Evolutionary conservation across 2,888 invertebrate species (phyloP).

Genomic region (Physocephala rufipes): DNA sequence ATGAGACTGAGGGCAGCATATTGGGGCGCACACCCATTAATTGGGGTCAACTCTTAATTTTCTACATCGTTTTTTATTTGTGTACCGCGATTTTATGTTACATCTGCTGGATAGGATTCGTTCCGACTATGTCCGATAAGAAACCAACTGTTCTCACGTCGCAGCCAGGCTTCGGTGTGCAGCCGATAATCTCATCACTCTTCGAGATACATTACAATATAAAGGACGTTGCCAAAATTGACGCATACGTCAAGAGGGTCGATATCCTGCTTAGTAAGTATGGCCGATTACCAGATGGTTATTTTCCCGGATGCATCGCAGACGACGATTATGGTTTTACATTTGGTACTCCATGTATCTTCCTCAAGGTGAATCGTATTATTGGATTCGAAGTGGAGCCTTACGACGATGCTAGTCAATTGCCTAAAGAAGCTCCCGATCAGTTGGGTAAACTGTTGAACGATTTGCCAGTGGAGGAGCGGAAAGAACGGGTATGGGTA

Average conservation of each 20-base stretch:
- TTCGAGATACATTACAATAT: neutral
- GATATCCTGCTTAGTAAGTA: conserved; percentile 19
- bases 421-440: conserved; percentile 71
- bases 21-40: neutral
- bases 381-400: conserved; percentile 76
- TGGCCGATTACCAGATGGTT: neutral
- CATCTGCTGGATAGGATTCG: conserved; percentile 23
- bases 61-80: conserved; percentile 28
- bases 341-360: conserved; percentile 77
- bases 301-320: conserved; percentile 67
- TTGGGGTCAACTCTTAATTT: conserved; percentile 11
- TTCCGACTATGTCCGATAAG: neutral
- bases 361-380: conserved; percentile 82
- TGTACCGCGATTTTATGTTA: neutral
- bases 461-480: conserved; percentile 33
- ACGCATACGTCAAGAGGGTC: neutral
- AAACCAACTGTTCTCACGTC: neutral
- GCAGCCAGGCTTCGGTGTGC: conserved; percentile 33
- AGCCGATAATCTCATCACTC: neutral
- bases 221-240: neutral
- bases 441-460: conserved; percentile 67
- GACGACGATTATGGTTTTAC: conserved; percentile 73
- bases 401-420: conserved; percentile 67
- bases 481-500: conserved; percentile 76
- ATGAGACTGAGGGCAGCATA: conserved; percentile 7